Percentiles rank a stretch among this genome's conserved stretches.
Evolutionary conservation across 2,888 invertebrate species (phyloP).

Genomic region (Palloptera scutellata): DNA sequence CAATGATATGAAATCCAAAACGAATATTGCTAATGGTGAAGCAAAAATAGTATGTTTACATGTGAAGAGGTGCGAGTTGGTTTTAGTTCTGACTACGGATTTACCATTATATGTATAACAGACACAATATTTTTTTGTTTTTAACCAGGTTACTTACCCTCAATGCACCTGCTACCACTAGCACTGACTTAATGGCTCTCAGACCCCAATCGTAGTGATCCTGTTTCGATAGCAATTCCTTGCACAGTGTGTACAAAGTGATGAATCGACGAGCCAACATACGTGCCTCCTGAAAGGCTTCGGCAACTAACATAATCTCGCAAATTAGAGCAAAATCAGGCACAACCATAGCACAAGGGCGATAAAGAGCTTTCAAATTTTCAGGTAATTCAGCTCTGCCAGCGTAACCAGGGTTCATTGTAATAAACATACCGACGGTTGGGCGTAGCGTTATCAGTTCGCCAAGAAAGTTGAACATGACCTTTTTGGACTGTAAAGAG

Average conservation of each 20-base stretch:
- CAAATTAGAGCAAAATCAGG: slow-evolving; percentile 96
- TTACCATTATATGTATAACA: too few species aligned
- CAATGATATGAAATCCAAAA: too few species aligned
- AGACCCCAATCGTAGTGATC: slow-evolving; percentile 98
- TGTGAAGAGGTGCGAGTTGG: too few species aligned
- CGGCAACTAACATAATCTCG: slow-evolving; percentile 96
- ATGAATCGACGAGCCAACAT: slow-evolving; percentile 92
- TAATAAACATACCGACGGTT: slow-evolving; percentile 91
- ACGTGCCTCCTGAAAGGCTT: slow-evolving; percentile 93
- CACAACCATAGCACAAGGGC: slow-evolving; percentile 96
- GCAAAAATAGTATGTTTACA: too few species aligned
- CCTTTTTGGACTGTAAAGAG: slow-evolving; percentile 69
- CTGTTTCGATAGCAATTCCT: slow-evolving; percentile 89
- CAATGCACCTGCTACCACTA: slow-evolving; percentile 91
- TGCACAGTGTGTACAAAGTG: slow-evolving; percentile 88
- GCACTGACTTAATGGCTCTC: slow-evolving; percentile 92
- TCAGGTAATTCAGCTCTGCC: slow-evolving; percentile 90
- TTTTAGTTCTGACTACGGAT: too few species aligned
- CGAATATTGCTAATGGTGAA: too few species aligned
- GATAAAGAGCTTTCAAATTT: slow-evolving; percentile 76
- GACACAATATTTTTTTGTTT: too few species aligned
- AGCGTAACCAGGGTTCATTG: slow-evolving; percentile 97
- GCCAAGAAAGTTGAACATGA: slow-evolving; percentile 84
- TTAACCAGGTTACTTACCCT: slow-evolving; percentile 69
- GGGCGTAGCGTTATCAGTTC: slow-evolving; percentile 77